These are phyloP conservation scores for Prosopocoilus inquinatus DNA, from an alignment of 2,888 invertebrate species.

Conservation along the genomic window DNA sequence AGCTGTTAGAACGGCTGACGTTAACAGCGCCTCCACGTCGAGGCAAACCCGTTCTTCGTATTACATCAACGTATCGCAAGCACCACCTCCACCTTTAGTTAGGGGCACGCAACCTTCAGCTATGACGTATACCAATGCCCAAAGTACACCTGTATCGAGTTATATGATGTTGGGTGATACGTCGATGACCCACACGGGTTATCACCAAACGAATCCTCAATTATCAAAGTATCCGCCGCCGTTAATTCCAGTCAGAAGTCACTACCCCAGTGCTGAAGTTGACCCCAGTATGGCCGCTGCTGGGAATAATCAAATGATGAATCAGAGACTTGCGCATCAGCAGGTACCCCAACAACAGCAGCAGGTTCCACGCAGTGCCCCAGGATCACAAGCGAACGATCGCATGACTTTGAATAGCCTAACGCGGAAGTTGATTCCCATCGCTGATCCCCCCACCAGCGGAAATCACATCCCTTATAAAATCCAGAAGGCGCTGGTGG, in stretches of 20 bases:
- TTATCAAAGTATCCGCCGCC: constrained; percentile 57
- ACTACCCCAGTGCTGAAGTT: constrained; percentile 26
- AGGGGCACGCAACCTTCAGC: constrained; percentile 51
- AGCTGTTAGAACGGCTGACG: neutral
- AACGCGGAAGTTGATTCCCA: constrained; percentile 10
- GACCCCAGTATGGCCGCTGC: constrained; percentile 25
- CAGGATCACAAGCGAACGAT: neutral
- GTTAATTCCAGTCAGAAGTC: constrained; percentile 52
- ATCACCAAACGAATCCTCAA: constrained; percentile 47
- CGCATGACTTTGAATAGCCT: constrained; percentile 5
- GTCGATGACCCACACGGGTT: constrained; percentile 40
- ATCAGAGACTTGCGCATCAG: constrained; percentile 50
- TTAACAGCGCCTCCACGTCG: neutral
- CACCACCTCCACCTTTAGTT: constrained; percentile 54
- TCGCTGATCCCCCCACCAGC: constrained; percentile 63
- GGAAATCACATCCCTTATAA: constrained; percentile 70
- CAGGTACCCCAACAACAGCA: constrained; percentile 30
- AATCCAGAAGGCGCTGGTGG: constrained; percentile 78
- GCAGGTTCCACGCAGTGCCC: constrained; percentile 9
- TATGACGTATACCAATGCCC: constrained; percentile 4
- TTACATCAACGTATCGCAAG: constrained; percentile 42
- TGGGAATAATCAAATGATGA: constrained; percentile 31
- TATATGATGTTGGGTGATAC: constrained; percentile 52
- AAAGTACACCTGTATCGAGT: constrained; percentile 28
- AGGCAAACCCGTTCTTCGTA: constrained; percentile 41